A percentile compares a stretch with the other conserved stretches of the same genome.
Conservation (phyloP, 2,888 invertebrate genomes). For the Gibbula magus region DNA sequence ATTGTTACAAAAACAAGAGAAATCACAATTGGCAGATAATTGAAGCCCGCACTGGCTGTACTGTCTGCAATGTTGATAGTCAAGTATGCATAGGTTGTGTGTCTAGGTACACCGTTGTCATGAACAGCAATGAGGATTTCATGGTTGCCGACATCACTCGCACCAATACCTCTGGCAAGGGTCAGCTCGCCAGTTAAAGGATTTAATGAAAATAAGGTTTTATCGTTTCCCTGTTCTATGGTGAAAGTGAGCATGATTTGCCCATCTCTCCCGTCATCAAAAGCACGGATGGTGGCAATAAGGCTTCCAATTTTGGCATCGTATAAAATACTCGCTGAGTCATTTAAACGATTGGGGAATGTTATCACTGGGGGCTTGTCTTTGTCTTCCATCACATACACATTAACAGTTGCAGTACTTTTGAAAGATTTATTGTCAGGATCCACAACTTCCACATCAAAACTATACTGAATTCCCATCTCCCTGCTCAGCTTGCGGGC, state of each 20-base stretch:
- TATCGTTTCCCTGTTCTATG: slow-evolving; percentile 72
- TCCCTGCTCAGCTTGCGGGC: slow-evolving; percentile 90
- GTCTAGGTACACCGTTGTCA: slow-evolving; percentile 49
- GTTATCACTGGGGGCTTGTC: slow-evolving; percentile 87
- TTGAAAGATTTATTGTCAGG: slow-evolving; percentile 80
- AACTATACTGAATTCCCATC: slow-evolving; percentile 87
- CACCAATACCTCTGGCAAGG: slow-evolving; percentile 52
- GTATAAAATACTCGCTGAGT: slow-evolving; percentile 58
- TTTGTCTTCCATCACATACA: slow-evolving; percentile 95
- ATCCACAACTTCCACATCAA: slow-evolving; percentile 90
- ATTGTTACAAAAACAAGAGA: slow-evolving; percentile 9
- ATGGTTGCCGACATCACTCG: slow-evolving; percentile 53
- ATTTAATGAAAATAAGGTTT: slow-evolving; percentile 75
- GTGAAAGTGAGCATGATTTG: slow-evolving; percentile 59
- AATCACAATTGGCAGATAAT: slow-evolving; percentile 10
- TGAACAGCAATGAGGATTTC: slow-evolving; percentile 57
- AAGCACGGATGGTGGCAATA: slow-evolving; percentile 83
- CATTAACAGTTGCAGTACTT: slow-evolving; percentile 92
- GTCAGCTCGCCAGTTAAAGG: slow-evolving; percentile 73
- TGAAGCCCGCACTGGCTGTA: not conserved
- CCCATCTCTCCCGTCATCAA: slow-evolving; percentile 82
- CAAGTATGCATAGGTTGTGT: slow-evolving; percentile 21
- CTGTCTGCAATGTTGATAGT: not conserved
- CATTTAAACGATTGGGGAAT: slow-evolving; percentile 61
- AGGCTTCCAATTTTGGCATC: slow-evolving; percentile 56